phyloP scores from a whole-genome alignment of 2,888 invertebrate species.

The Macrosoma leucophasiata region DNA sequence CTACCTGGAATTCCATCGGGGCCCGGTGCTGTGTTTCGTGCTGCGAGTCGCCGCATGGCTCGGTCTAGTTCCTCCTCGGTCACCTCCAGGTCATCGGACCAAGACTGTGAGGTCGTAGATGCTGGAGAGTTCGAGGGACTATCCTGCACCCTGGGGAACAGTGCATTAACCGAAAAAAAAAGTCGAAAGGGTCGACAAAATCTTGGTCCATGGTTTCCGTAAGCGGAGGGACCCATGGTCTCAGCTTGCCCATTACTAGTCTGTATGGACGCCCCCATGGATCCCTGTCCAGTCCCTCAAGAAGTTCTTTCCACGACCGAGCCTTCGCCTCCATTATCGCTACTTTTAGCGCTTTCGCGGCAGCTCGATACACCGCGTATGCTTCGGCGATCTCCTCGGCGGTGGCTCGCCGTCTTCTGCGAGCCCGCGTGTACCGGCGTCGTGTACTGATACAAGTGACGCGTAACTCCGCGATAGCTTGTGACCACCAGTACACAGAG shows the following conservation, averaged over 20 bases:
- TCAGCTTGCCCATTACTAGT: too few relatives aligned
- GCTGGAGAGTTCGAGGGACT: too few relatives aligned
- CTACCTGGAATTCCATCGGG: background rate
- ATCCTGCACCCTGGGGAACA: too few relatives aligned
- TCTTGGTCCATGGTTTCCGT: too few relatives aligned
- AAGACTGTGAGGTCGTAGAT: too few relatives aligned
- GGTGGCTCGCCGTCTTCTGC: slow-evolving; percentile 2
- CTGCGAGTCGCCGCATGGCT: background rate
- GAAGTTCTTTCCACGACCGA: slow-evolving; percentile 3
- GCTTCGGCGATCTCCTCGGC: background rate
- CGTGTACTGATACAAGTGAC: background rate
- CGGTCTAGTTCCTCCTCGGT: background rate
- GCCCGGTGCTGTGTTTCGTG: background rate
- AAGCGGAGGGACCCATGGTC: too few relatives aligned
- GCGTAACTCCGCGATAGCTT: background rate
- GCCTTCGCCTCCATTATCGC: slow-evolving; percentile 1
- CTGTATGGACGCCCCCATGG: too few relatives aligned
- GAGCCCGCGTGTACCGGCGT: slow-evolving; percentile 2
- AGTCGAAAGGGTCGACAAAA: too few relatives aligned
- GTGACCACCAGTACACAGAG: slow-evolving; percentile 3
- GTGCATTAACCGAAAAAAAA: too few relatives aligned
- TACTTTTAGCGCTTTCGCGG: background rate
- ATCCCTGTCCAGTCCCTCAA: background rate
- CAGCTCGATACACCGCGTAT: background rate
- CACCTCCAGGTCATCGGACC: background rate